These are phyloP conservation scores for Drosophila pruinosa DNA, from an alignment of 1,140 invertebrate genomes.

Conservation along the genomic window DNA sequence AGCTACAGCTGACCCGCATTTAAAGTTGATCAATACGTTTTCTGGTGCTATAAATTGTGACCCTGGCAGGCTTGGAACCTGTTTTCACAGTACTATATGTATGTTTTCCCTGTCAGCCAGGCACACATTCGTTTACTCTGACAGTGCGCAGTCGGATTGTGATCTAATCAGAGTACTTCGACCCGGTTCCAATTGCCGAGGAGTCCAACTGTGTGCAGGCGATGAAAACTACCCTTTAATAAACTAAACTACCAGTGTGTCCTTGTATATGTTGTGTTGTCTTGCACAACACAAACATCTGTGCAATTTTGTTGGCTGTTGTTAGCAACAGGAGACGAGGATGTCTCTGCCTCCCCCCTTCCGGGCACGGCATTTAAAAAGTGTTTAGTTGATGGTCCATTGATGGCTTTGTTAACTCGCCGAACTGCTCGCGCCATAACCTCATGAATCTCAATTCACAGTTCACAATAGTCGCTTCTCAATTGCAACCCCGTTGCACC, in stretches of 20 bases:
- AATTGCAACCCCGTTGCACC: slow-evolving; percentile 66
- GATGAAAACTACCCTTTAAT: slow-evolving; percentile 83
- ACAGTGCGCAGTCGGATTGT: slow-evolving; percentile 65
- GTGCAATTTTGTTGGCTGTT: slow-evolving; percentile 51
- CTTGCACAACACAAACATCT: slow-evolving; percentile 54
- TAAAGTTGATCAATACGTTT: slow-evolving; percentile 82
- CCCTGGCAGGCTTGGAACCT: slow-evolving; percentile 56
- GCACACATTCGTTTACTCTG: slow-evolving; percentile 12
- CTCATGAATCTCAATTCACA: slow-evolving; percentile 51
- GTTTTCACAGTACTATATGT: too few species aligned
- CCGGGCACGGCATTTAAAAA: slow-evolving; percentile 74
- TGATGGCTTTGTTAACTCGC: slow-evolving; percentile 82
- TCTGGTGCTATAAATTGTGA: slow-evolving; percentile 79
- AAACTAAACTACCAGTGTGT: slow-evolving; percentile 36
- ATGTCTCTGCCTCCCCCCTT: slow-evolving; percentile 20
- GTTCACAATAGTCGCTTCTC: slow-evolving; percentile 20
- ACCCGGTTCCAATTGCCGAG: slow-evolving; percentile 60
- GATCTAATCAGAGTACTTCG: slow-evolving; percentile 69
- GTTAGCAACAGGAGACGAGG: slow-evolving; percentile 29
- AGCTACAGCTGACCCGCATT: slow-evolving; percentile 62
- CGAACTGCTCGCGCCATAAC: slow-evolving; percentile 44
- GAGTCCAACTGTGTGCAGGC: slow-evolving; percentile 66
- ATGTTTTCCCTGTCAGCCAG: background rate
- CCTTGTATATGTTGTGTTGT: slow-evolving; percentile 2
- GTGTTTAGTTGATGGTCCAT: slow-evolving; percentile 82